Base-by-base conservation (phyloP, 1,140 invertebrate species). In the Conopomorpha cramerella region DNA sequence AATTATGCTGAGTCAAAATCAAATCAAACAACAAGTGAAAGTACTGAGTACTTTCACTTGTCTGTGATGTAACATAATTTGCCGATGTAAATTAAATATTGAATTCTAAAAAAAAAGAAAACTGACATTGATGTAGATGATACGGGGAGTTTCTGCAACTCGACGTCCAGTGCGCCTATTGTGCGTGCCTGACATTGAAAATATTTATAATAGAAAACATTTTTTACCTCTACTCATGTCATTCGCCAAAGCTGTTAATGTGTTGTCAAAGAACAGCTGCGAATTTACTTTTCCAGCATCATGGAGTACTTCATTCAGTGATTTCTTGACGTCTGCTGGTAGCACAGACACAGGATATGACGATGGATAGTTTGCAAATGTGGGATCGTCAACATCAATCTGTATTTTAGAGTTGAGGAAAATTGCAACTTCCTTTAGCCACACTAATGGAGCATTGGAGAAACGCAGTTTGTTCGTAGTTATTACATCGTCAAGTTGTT, bases 221-320 rank as follows among this genome's bases (percentile, higher is more conserved):
- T n/a, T n/a, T n/a, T n/a, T n/a, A 71, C 81, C 82, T 77, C 84
- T 86, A 26, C 76, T 81, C 79, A 87, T 83, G 46, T 86, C 84
- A 50, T 81, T 85, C 6, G 83, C 83, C 76, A 88, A 81, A 4
- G 82, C 71, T 6, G 81, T 82, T 3, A 88, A 67, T 29, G 82
- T 82, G 17, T 81, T 80, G 58, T 86, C 85, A 48, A 82, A 87
- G 61, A 87, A 88, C 18, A 83, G 46, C 54, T 84, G 81, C 28
- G 67, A 46, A 44, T 82, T 83, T 23, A 77, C 72, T 39, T 79
- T 66, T 1, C 82, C 83, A 10, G 81, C 81, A 45, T 80, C 72
- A 38, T 80, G 73, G 4, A 86, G 52, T 0, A 82, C 74, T 54
- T 77, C 82, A 41, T 84, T 79, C 19, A 87, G 60, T 17, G 64